Evolutionary conservation across 64 coral and sea anemone species (phyloP), one percentile per base, ranked within the genome.

Genomic region (Catalaphyllia jardinei): DNA sequence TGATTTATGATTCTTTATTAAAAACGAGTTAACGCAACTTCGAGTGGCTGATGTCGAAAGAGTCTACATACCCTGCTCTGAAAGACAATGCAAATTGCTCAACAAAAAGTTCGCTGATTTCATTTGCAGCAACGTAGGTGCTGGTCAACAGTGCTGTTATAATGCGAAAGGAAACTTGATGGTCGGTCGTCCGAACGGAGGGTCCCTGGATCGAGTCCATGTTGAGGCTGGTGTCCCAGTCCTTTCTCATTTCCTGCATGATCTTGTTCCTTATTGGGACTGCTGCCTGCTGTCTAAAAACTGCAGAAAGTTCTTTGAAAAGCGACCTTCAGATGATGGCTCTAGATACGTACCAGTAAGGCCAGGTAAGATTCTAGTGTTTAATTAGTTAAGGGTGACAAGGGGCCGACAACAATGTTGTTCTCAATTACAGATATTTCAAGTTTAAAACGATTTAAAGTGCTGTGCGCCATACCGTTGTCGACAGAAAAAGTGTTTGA

Each of bases 61-160:
- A 13, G 13, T 13, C 5, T 10, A 7, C 8, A 54, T 10, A 25
- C 20, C 1, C 22, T 54, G 28, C 11, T 13, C 25, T 28, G 10
- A 35, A 35, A 35, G 33, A 35, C 33, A 35, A 35, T 35, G 33
- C 33, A 3, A 35, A 35, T 35, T 35, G 33, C 33, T 35, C 33
- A 35, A 35, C 33, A 3, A 35, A 35, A 1, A 35, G 1, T 35
- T 35, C 33, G 33, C 33, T 54, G 1, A 0, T n/a, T 24, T 78
- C 4, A 15, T 63, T 89, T 74, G 4, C 42, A 96, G 94, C 51
- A 62, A 77, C 10, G 77, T 73, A 71, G 90, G 80, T 54, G 86
- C 89, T 42, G 94, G 94, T 49, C 90, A 91, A 13, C 90, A 96
- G 52, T 96, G 94, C 60, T 96, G 94, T 55, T 96, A 92, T 52